These are phyloP conservation scores for Holocentrus rufus DNA, from an alignment of 2,797 vertebrate genomes.

Conservation along the genomic window DNA sequence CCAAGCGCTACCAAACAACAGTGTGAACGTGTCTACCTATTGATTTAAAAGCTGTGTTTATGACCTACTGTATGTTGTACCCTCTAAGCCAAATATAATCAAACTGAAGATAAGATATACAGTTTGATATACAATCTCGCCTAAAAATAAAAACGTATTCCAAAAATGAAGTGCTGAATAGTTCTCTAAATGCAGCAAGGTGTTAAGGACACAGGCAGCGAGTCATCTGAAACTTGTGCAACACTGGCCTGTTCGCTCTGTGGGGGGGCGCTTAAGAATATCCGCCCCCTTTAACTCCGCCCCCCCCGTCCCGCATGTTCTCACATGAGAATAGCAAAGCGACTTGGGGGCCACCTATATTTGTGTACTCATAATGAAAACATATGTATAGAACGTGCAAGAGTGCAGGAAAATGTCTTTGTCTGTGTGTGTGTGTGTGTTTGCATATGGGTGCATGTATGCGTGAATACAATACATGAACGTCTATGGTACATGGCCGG, in stretches of 20 bases:
- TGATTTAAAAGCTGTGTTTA: conserved; percentile 19
- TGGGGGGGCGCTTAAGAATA: conserved; percentile 63
- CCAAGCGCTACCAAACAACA: background rate
- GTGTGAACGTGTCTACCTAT: no score
- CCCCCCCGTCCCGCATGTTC: conserved; percentile 54
- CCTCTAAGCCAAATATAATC: conserved; percentile 52
- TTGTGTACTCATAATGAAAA: background rate
- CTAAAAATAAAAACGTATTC: conserved; percentile 66
- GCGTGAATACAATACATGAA: background rate
- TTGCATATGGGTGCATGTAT: background rate
- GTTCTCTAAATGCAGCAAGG: conserved; percentile 61
- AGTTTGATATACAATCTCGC: conserved; percentile 31
- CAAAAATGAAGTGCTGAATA: conserved; percentile 58
- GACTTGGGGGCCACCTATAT: conserved; percentile 2
- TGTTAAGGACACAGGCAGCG: conserved; percentile 57
- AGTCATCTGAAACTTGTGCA: conserved; percentile 64
- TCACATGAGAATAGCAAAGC: conserved; percentile 29
- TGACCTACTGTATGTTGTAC: conserved; percentile 19
- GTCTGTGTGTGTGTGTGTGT: background rate
- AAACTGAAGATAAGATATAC: conserved; percentile 54
- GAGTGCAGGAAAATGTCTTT: background rate
- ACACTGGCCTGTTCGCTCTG: conserved; percentile 43
- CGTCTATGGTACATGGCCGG: background rate
- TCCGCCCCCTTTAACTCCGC: conserved; percentile 17
- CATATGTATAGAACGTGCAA: background rate